phyloP scores from a whole-genome alignment of 2,113 vertebrate genomes.

The Rhinoptilus africanus region DNA sequence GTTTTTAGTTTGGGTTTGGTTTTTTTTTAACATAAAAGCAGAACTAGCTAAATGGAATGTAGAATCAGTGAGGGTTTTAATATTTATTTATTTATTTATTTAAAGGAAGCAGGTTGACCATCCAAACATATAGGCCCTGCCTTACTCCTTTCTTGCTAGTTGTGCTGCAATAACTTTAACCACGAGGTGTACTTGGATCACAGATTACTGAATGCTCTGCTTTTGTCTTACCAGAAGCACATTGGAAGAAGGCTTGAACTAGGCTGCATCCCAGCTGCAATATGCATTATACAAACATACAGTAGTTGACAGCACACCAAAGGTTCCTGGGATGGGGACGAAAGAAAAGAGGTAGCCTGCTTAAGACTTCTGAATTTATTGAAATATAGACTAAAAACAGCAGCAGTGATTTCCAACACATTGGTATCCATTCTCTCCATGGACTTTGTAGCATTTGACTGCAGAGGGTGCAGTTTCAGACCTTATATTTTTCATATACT shows the following conservation, averaged over 20 bases:
- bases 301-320: not conserved
- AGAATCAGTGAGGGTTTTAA: not conserved
- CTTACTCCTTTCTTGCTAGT: not conserved
- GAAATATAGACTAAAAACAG: not conserved
- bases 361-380: not conserved
- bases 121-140: not conserved
- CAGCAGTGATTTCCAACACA: not conserved
- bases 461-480: not conserved
- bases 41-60: not conserved
- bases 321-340: not conserved
- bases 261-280: not conserved
- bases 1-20: not conserved
- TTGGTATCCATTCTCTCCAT: not conserved
- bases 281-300: not conserved
- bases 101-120: not conserved
- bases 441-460: not conserved
- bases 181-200: not conserved
- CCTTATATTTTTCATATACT: not conserved
- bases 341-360: not conserved
- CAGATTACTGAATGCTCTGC: not conserved
- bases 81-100: not conserved
- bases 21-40: not conserved
- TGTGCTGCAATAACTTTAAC: not conserved
- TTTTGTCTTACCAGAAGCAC: not conserved
- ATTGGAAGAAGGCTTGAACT: not conserved